These are phyloP conservation scores for Cynocephalus volans DNA, from an alignment of 2,113 vertebrate genomes.

Conservation along the genomic window DNA sequence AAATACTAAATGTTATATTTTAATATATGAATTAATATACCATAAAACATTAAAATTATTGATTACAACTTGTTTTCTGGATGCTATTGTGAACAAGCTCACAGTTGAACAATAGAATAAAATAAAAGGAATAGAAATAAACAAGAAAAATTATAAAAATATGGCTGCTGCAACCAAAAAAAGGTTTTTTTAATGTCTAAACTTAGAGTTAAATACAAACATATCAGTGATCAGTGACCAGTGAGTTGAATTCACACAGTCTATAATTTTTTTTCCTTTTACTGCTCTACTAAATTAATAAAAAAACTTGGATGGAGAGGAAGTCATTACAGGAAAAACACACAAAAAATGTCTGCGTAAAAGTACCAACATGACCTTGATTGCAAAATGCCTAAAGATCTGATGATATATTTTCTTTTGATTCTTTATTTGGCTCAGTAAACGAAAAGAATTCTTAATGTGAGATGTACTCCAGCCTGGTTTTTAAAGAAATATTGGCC, in stretches of 20 bases:
- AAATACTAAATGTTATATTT: not conserved
- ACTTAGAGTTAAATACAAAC: slow-evolving; percentile 34
- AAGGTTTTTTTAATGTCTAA: not conserved
- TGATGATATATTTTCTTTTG: not conserved
- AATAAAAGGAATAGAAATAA: slow-evolving; percentile 19
- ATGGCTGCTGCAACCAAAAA: not conserved
- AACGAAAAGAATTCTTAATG: not conserved
- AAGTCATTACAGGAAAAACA: not conserved
- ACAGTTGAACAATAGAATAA: not conserved
- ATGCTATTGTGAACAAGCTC: not conserved
- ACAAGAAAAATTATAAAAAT: slow-evolving; percentile 46
- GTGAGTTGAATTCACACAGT: not conserved
- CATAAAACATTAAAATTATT: slow-evolving; percentile 14
- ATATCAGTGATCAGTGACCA: not conserved
- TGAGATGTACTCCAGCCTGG: not conserved
- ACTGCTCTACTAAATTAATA: not conserved
- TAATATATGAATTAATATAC: not conserved
- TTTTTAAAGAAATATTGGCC: not conserved
- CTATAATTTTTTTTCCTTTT: slow-evolving; percentile 6
- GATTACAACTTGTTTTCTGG: not conserved
- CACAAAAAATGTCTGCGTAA: not conserved
- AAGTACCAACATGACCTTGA: not conserved
- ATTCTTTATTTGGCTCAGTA: not conserved
- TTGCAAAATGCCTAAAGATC: not conserved
- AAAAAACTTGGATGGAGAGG: not conserved